Conservation (phyloP, 2,888 invertebrate genomes). For the Lissonota sp. region DNA sequence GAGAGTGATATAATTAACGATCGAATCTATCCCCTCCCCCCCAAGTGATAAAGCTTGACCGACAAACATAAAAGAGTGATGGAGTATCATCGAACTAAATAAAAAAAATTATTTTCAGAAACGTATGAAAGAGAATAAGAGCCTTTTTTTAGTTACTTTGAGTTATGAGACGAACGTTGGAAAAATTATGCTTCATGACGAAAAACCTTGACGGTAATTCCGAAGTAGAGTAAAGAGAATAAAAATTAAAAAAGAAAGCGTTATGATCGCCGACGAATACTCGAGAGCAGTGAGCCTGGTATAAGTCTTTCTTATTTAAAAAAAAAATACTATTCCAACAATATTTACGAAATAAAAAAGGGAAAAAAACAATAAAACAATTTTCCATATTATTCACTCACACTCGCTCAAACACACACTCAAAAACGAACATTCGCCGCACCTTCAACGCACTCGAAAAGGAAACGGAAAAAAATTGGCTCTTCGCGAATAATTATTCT, state of each 20-base stretch:
- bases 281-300: slow-evolving; percentile 52
- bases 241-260: slow-evolving; percentile 13
- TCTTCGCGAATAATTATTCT: slow-evolving; percentile 23
- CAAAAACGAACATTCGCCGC: neutral
- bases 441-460: neutral
- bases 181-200: slow-evolving; percentile 24
- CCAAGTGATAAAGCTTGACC: slow-evolving; percentile 23
- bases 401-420: neutral
- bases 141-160: slow-evolving; percentile 23
- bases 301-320: slow-evolving; percentile 62
- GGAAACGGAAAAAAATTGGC: neutral
- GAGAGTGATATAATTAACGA: slow-evolving; percentile 45
- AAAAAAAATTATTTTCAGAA: neutral
- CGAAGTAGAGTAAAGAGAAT: slow-evolving; percentile 22
- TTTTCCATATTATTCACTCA: too few species aligned
- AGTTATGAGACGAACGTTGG: neutral
- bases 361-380: slow-evolving; percentile 5
- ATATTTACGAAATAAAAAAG: neutral
- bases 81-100: neutral
- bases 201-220: slow-evolving; percentile 32
- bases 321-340: neutral
- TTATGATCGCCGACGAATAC: slow-evolving; percentile 49
- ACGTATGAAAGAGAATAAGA: slow-evolving; percentile 5
- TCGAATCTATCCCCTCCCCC: neutral
- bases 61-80: slow-evolving; percentile 5